phyloP scores from a whole-genome alignment of 2,113 vertebrate genomes.

The Hippoglossus stenolepis region DNA sequence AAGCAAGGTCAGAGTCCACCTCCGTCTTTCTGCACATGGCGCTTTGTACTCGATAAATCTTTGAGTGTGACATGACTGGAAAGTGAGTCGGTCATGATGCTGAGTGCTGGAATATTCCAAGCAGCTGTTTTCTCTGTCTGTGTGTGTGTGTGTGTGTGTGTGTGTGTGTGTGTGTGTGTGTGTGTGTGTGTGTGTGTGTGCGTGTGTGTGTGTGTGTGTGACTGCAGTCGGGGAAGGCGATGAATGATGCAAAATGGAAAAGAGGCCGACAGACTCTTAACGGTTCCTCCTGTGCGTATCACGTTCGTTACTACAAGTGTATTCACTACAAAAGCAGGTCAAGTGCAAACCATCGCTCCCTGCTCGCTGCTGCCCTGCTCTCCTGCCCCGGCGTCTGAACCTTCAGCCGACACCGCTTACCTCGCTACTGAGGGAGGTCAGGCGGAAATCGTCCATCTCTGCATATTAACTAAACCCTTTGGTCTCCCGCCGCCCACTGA shows the following conservation, averaged over 20 bases:
- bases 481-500: not conserved
- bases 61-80: slow-evolving; percentile 60
- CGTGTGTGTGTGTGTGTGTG: not conserved
- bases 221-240: not conserved
- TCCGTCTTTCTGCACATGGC: slow-evolving; percentile 8
- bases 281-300: slow-evolving; percentile 38
- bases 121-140: not conserved
- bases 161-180: not conserved
- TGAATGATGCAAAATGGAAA: slow-evolving; percentile 69
- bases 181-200: too few relatives aligned
- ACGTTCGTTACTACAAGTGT: slow-evolving; percentile 42
- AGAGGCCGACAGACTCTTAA: slow-evolving; percentile 45
- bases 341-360: slow-evolving; percentile 32
- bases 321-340: slow-evolving; percentile 55
- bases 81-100: slow-evolving; percentile 53
- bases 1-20: slow-evolving; percentile 25
- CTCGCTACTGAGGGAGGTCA: slow-evolving; percentile 34
- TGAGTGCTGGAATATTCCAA: slow-evolving; percentile 59
- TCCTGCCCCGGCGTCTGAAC: not conserved
- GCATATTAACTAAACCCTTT: slow-evolving; percentile 12
- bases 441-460: slow-evolving; percentile 22
- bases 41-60: slow-evolving; percentile 61
- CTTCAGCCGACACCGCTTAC: slow-evolving; percentile 28
- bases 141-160: not conserved
- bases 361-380: slow-evolving; percentile 2